phyloP scores from a whole-genome alignment of 2,113 vertebrate species.

The Callochromis pleurospilus region DNA sequence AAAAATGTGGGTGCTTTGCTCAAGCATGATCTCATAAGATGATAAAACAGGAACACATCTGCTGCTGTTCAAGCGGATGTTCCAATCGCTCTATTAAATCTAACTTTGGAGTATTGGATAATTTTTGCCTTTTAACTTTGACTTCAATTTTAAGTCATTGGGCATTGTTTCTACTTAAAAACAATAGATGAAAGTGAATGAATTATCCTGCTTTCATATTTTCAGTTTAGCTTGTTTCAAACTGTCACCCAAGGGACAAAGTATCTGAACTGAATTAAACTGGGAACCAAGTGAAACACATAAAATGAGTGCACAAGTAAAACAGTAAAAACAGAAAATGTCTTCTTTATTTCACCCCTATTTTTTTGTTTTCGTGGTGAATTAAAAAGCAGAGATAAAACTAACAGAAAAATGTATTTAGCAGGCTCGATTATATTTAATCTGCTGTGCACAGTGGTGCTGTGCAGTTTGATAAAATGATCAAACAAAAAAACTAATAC shows the following conservation, averaged over 20 bases:
- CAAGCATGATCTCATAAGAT: neutral
- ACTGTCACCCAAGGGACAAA: neutral
- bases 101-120: neutral
- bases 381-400: neutral
- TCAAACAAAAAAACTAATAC: neutral
- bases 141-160: neutral
- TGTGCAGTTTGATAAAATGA: neutral
- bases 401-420: neutral
- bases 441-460: neutral
- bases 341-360: neutral
- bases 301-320: neutral
- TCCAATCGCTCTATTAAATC: neutral
- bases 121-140: neutral
- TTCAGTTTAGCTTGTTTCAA: neutral
- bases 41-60: neutral
- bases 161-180: neutral
- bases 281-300: neutral
- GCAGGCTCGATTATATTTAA: neutral
- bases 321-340: neutral
- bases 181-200: neutral
- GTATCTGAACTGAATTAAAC: neutral
- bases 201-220: neutral
- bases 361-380: neutral
- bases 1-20: neutral
- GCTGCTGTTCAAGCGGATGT: neutral